Conservation (phyloP, 2,797 vertebrate genomes). For the Hyperoplus immaculatus region DNA sequence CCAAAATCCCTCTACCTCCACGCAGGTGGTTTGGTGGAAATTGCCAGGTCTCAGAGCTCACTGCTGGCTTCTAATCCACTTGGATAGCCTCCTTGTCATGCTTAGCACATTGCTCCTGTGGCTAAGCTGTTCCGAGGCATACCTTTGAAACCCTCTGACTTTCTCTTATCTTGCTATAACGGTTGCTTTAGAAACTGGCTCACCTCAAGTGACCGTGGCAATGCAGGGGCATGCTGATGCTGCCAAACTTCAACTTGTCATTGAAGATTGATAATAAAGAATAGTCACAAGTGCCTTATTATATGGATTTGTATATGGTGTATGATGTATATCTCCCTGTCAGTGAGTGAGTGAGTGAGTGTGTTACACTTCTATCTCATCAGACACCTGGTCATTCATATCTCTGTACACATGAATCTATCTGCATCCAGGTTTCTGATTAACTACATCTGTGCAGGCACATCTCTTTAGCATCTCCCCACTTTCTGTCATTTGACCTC, state of each 20-base stretch:
- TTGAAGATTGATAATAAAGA: slow-evolving; percentile 37
- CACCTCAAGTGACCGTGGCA: slow-evolving; percentile 68
- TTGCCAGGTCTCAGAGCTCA: slow-evolving; percentile 52
- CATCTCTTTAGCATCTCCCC: neutral
- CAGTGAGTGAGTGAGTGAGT: neutral
- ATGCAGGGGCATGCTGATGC: slow-evolving; percentile 60
- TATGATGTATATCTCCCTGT: neutral
- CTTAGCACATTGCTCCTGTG: slow-evolving; percentile 56
- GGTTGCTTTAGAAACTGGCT: slow-evolving; percentile 71
- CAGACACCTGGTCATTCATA: neutral
- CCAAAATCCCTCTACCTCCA: slow-evolving; percentile 45
- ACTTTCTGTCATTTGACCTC: neutral
- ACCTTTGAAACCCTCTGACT: slow-evolving; percentile 69
- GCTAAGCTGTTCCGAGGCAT: slow-evolving; percentile 69
- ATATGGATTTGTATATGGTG: neutral
- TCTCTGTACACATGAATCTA: neutral
- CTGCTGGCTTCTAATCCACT: slow-evolving; percentile 64
- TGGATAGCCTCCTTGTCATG: slow-evolving; percentile 69
- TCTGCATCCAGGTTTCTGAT: slow-evolving; percentile 1
- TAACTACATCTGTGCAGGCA: slow-evolving; percentile 1
- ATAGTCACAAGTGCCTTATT: slow-evolving; percentile 30
- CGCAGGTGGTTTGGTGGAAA: slow-evolving; percentile 57
- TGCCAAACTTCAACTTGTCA: slow-evolving; percentile 38
- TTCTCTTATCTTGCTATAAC: slow-evolving; percentile 65
- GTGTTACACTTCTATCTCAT: neutral